A percentile compares a stretch with the other conserved stretches of the same genome.
Evolutionary conservation across 1,140 invertebrate genomes (phyloP).

Genomic region (Drosophila saltans): DNA sequence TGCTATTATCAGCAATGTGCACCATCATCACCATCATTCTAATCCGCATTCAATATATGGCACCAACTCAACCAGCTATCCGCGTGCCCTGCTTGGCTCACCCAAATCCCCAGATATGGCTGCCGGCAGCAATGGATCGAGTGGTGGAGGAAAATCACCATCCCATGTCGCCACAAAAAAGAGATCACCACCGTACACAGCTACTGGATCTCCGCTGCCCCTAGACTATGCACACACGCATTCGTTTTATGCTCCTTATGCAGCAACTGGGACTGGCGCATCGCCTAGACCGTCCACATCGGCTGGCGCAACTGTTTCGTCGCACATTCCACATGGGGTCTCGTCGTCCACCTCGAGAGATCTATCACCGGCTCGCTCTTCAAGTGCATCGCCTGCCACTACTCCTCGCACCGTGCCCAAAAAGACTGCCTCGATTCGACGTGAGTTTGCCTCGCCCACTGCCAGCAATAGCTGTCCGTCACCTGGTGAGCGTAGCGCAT

Average conservation of each 20-base stretch:
- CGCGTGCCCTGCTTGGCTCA: constrained; percentile 58
- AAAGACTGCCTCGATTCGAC: constrained; percentile 82
- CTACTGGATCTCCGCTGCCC: constrained; percentile 61
- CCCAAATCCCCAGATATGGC: constrained; percentile 75
- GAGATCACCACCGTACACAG: constrained; percentile 71
- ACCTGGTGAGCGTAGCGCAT: constrained; percentile 60
- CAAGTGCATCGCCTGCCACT: constrained; percentile 61
- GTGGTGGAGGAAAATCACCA: constrained; percentile 61
- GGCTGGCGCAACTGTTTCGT: constrained; percentile 22
- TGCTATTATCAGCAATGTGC: constrained; percentile 70
- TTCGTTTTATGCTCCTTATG: constrained; percentile 66
- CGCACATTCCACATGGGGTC: constrained; percentile 48
- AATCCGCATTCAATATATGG: constrained; percentile 48
- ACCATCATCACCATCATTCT: constrained; percentile 38
- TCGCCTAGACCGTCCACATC: constrained; percentile 17
- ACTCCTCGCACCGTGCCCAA: constrained; percentile 82
- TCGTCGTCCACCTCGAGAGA: constrained; percentile 41
- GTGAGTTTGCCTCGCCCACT: constrained; percentile 81
- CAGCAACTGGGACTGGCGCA: constrained; percentile 28
- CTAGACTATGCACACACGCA: constrained; percentile 68
- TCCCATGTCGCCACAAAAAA: constrained; percentile 70
- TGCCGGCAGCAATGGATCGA: constrained; percentile 51
- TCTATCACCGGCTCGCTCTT: constrained; percentile 64
- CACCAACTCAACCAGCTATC: constrained; percentile 49
- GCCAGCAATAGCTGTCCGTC: constrained; percentile 70